A percentile compares a stretch with the other conserved stretches of the same genome.
Evolutionary conservation across 2,797 vertebrate species (phyloP).

Genomic region (Hippoglossus hippoglossus): DNA sequence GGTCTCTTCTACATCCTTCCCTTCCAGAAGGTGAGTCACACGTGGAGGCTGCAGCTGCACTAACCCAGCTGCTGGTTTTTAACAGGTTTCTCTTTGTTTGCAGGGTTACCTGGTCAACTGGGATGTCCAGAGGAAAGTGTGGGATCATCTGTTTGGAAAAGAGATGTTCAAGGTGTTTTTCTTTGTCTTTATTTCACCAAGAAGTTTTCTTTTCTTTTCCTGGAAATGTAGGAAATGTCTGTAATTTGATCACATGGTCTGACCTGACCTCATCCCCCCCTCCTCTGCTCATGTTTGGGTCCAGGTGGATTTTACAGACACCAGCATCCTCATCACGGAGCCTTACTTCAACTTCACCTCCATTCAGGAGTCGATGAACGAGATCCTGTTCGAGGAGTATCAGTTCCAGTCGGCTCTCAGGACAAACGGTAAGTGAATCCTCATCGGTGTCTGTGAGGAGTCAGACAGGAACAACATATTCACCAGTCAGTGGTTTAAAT

Average conservation of each 20-base stretch:
- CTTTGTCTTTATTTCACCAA: not conserved
- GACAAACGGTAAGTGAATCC: slow-evolving; percentile 86
- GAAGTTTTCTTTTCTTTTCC: not conserved
- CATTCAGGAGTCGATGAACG: slow-evolving; percentile 99
- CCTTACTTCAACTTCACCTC: slow-evolving; percentile 98
- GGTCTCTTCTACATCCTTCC: slow-evolving; percentile 98
- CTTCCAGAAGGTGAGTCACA: slow-evolving; percentile 93
- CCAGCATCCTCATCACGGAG: slow-evolving; percentile 95
- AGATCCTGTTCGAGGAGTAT: slow-evolving; percentile 99
- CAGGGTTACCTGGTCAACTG: slow-evolving; percentile 99
- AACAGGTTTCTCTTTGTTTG: not conserved
- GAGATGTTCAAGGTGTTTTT: slow-evolving; percentile 95
- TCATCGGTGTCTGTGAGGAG: not conserved
- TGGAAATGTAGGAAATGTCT: not conserved
- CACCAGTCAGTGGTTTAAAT: no score
- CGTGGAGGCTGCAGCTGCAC: no score
- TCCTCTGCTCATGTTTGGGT: no score
- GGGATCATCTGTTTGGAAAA: slow-evolving; percentile 99
- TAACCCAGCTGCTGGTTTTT: not conserved
- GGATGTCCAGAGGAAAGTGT: slow-evolving; percentile 99
- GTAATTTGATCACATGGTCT: not conserved
- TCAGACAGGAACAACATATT: not conserved
- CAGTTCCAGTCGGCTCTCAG: slow-evolving; percentile 96
- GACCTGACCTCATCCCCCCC: not conserved
- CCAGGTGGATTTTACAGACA: slow-evolving; percentile 96